These are phyloP conservation scores for Boloria euphrosyne DNA, from an alignment of 2,888 invertebrate genomes.

Conservation along the genomic window DNA sequence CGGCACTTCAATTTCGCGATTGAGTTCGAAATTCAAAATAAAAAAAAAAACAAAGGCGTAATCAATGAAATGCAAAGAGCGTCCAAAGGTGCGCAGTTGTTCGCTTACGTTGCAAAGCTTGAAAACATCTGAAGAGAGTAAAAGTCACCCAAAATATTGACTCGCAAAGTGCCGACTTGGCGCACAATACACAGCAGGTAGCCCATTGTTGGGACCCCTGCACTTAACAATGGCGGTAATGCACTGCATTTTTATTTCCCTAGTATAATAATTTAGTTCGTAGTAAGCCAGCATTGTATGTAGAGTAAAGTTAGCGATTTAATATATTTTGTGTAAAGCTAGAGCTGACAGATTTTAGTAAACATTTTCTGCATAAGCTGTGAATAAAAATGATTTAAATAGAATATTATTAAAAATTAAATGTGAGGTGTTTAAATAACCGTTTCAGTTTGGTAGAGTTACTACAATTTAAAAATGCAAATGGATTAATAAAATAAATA, in stretches of 20 bases:
- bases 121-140: slow-evolving; percentile 48
- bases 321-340: slow-evolving; percentile 14
- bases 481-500: too few relatives aligned
- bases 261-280: slow-evolving; percentile 59
- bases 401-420: too few relatives aligned
- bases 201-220: slow-evolving; percentile 70
- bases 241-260: slow-evolving; percentile 71
- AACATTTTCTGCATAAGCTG: slow-evolving; percentile 7
- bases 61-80: slow-evolving; percentile 58
- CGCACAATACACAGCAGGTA: slow-evolving; percentile 77
- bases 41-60: slow-evolving; percentile 59
- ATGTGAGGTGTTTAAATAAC: too few relatives aligned
- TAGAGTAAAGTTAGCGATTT: slow-evolving; percentile 4
- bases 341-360: neutral
- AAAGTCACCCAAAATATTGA: slow-evolving; percentile 80
- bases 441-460: too few relatives aligned
- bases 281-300: slow-evolving; percentile 53
- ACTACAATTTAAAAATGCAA: too few relatives aligned
- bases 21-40: slow-evolving; percentile 56
- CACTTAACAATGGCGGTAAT: slow-evolving; percentile 66
- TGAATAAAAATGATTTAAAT: neutral
- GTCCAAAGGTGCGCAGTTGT: slow-evolving; percentile 66
- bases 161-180: slow-evolving; percentile 76
- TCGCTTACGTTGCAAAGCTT: slow-evolving; percentile 62
- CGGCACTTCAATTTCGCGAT: slow-evolving; percentile 54